These are phyloP conservation scores for Buathra laborator DNA, from an alignment of 2,888 invertebrate species.

Conservation along the genomic window DNA sequence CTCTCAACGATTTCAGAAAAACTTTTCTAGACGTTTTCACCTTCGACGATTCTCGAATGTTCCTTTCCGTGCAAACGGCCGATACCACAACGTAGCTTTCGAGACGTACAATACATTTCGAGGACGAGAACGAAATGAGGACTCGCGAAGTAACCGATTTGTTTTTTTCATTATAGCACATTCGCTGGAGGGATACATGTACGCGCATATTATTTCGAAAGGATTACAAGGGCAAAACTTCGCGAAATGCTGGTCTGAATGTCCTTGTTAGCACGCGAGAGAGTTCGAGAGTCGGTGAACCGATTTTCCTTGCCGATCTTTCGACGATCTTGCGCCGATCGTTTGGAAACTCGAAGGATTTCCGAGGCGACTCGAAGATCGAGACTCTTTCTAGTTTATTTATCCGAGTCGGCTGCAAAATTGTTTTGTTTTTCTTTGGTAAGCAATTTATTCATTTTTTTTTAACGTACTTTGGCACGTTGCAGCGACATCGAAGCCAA, in stretches of 20 bases:
- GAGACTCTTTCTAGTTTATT: too few species aligned
- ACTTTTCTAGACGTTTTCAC: slow-evolving; percentile 11
- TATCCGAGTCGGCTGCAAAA: too few species aligned
- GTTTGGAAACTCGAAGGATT: too few species aligned
- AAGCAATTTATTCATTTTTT: too few species aligned
- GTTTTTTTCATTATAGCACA: neutral
- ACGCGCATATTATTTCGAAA: slow-evolving; percentile 46
- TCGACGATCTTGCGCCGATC: neutral
- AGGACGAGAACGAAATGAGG: slow-evolving; percentile 34
- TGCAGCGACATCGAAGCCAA: neutral
- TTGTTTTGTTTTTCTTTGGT: too few species aligned
- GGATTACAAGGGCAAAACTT: slow-evolving; percentile 53
- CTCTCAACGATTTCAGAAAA: neutral
- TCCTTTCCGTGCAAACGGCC: neutral
- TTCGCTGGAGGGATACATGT: neutral
- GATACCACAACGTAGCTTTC: neutral
- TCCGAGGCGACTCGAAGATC: too few species aligned
- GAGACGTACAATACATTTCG: slow-evolving; percentile 1
- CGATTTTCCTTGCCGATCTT: slow-evolving; percentile 15
- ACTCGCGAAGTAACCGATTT: neutral
- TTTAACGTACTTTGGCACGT: neutral
- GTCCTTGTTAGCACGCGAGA: slow-evolving; percentile 39
- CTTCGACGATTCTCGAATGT: neutral
- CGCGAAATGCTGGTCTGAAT: slow-evolving; percentile 33
- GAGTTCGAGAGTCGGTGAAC: slow-evolving; percentile 40